Evolutionary conservation across 2,888 invertebrate species (phyloP), one percentile per base, ranked within the genome.

Genomic region (Apomyelois bistriatella): DNA sequence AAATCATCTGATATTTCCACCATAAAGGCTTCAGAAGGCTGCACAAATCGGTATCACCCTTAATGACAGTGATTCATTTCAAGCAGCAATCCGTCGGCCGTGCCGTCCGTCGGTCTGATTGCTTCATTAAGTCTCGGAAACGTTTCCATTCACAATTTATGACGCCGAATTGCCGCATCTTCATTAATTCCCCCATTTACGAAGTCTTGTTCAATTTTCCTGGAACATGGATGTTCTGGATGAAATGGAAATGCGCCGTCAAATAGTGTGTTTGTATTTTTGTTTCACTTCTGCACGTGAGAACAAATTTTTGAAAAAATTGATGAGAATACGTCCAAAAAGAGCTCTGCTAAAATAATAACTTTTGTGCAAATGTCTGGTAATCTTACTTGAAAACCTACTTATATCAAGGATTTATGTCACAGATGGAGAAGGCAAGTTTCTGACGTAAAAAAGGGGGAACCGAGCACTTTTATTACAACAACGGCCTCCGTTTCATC

Each of bases 121-220:
- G 32, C 13, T 15, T 46, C 46, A 43, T 43, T 30, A 28, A 2
- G 43, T 8, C 40, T 16, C 43, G 28, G 43, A 22, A 43, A 30
- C 43, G 9, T 10, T 30, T 5, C 28, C 30, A 28, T 43, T 43
- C 28, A 15, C 40, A 43, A 30, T 30, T 12, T 43, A 43, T 43
- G 43, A 40, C 43, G 32, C 13, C 32, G 30, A 28, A 30, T 32
- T 13, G 46, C 46, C 10, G 12, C 32, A 13, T 46, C 32, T 32
- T 46, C 46, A 46, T 46, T 46, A 43, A 46, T 46, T 30, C 46
- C 12, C 46, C 46, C 46, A 32, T 46, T 43, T 32, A 15, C 15
- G 15, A 32, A 32, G 9, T 10, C 46, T 32, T 32, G 46, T 46
- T 32, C 46, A 46, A 46, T 46, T 32, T 15, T 16, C 40, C 46